phyloP scores from a whole-genome alignment of 2,113 vertebrate species.

The crab-eating macaque (Macaca fascicularis) region T2T-MFA8v1.1 NC_088384.1:34336001-34336500 shows the following conservation, averaged over 20 bases:
- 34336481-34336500: constrained; percentile 67
- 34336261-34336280: neutral
- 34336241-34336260: neutral
- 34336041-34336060: too few species aligned
- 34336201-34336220: neutral
- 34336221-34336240: neutral
- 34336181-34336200: too few species aligned
- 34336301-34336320: neutral
- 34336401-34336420: constrained; percentile 29
- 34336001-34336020: too few species aligned
- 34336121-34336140: too few species aligned
- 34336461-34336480: constrained; percentile 49
- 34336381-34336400: neutral
- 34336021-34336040: too few species aligned
- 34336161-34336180: too few species aligned
- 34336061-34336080: too few species aligned
- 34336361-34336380: neutral
- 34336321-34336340: neutral
- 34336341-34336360: neutral
- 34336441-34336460: constrained; percentile 58
- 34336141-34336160: too few species aligned
- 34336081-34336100: too few species aligned
- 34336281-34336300: neutral
- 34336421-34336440: constrained; percentile 36
- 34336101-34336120: too few species aligned